These are phyloP conservation scores for Grallaria varia DNA, from an alignment of 2,113 vertebrate species.

Conservation along the genomic window DNA sequence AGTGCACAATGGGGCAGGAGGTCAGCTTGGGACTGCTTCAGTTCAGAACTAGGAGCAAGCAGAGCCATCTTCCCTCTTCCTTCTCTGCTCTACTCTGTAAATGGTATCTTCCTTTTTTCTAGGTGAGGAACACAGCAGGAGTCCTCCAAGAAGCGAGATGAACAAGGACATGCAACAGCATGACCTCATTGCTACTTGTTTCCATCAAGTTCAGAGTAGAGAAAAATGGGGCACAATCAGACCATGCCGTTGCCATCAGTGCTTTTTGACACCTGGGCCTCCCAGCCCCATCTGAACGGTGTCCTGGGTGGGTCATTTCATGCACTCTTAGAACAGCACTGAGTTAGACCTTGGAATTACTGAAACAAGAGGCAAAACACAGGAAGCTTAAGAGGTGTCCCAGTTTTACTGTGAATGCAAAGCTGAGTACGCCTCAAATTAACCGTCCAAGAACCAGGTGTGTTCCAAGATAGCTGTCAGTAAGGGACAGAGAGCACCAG, in stretches of 20 bases:
- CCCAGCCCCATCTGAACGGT: fast-evolving
- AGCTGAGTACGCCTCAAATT: background rate
- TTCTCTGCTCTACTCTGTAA: background rate
- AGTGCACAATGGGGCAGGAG: background rate
- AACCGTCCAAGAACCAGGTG: background rate
- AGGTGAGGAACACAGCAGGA: background rate
- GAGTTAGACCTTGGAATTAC: background rate
- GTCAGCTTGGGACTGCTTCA: background rate
- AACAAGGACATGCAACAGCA: background rate
- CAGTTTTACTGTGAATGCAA: background rate
- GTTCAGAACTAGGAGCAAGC: background rate
- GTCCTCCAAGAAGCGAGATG: background rate
- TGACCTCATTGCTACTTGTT: fast-evolving
- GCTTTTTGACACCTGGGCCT: background rate
- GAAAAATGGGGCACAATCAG: background rate
- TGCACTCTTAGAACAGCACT: fast-evolving
- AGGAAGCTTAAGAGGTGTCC: background rate
- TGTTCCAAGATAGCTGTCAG: background rate
- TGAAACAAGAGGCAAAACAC: background rate
- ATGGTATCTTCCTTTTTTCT: background rate
- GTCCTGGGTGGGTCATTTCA: background rate
- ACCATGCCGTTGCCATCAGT: background rate
- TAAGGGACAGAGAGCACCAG: background rate
- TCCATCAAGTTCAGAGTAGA: background rate
- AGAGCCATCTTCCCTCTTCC: background rate